A percentile compares a stretch with the other conserved stretches of the same genome.
phyloP scores from a whole-genome alignment of 2,113 vertebrate genomes.

The Myrmecobius fasciatus region DNA sequence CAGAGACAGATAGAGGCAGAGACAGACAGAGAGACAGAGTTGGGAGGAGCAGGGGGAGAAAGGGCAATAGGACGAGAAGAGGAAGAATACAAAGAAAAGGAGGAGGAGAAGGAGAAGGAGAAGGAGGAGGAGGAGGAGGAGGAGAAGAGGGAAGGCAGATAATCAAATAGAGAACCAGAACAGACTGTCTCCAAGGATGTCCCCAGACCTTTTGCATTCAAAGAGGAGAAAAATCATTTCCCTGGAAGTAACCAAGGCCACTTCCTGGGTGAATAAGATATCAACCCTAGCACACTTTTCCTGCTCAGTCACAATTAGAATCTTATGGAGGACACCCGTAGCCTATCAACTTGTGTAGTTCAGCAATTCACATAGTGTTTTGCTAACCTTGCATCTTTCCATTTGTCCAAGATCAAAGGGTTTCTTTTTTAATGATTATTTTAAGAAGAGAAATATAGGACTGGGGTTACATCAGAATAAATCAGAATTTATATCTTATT shows the following conservation, averaged over 20 bases:
- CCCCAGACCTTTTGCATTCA: not conserved
- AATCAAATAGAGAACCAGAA: not conserved
- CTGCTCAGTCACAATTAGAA: not conserved
- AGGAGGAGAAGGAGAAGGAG: too few relatives aligned
- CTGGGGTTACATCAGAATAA: not conserved
- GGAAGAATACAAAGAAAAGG: too few relatives aligned
- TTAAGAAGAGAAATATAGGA: not conserved
- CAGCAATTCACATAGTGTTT: not conserved
- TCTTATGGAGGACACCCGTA: accelerated
- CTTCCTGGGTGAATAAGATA: not conserved
- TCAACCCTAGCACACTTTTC: not conserved
- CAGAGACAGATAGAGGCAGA: accelerated
- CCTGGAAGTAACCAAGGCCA: not conserved
- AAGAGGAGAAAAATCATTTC: not conserved
- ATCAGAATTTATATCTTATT: not conserved
- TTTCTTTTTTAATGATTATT: not conserved
- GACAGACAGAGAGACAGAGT: not conserved
- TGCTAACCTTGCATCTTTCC: not conserved
- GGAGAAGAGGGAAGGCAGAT: too few relatives aligned
- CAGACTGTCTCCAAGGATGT: not conserved
- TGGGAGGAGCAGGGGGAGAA: too few relatives aligned
- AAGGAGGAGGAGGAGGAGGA: too few relatives aligned
- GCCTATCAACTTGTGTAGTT: accelerated
- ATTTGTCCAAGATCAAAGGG: not conserved
- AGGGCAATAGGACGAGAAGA: too few relatives aligned